Conservation (phyloP, 2,888 invertebrate genomes). For the Spicauda simplicius region DNA sequence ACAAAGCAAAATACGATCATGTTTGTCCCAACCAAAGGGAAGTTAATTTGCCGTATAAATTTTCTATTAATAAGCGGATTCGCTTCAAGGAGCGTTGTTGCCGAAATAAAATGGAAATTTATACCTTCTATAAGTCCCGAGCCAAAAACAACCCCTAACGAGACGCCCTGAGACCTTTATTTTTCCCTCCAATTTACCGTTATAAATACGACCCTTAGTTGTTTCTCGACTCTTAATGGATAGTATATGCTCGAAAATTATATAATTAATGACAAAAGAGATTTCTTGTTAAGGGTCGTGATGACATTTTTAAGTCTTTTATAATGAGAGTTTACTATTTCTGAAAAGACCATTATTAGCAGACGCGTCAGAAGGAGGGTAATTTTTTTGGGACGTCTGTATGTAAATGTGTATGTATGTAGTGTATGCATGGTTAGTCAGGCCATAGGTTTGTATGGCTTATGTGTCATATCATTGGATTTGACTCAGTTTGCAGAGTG, state of each 20-base stretch:
- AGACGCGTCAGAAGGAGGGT: too few species aligned
- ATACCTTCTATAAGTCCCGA: constrained; percentile 63
- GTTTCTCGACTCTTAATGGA: constrained; percentile 10
- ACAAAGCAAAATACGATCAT: neutral
- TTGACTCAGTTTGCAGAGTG: too few species aligned
- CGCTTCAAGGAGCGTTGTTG: constrained; percentile 49
- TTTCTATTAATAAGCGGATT: constrained; percentile 61
- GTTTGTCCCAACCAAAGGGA: neutral
- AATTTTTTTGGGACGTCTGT: too few species aligned
- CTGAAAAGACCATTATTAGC: too few species aligned
- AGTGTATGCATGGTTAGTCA: too few species aligned
- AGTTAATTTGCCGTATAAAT: constrained; percentile 60
- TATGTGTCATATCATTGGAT: too few species aligned
- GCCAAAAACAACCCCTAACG: constrained; percentile 60
- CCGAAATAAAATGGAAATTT: constrained; percentile 66
- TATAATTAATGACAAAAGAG: too few species aligned
- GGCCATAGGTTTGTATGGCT: too few species aligned
- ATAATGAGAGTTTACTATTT: too few species aligned
- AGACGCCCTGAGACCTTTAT: constrained; percentile 59
- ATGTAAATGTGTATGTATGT: too few species aligned
- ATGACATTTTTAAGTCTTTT: too few species aligned
- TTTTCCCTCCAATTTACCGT: constrained; percentile 64
- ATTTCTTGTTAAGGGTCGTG: neutral
- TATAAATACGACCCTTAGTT: constrained; percentile 20
- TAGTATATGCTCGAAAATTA: neutral